Base-by-base conservation (phyloP, 2,113 vertebrate species). In the Tautogolabrus adspersus region DNA sequence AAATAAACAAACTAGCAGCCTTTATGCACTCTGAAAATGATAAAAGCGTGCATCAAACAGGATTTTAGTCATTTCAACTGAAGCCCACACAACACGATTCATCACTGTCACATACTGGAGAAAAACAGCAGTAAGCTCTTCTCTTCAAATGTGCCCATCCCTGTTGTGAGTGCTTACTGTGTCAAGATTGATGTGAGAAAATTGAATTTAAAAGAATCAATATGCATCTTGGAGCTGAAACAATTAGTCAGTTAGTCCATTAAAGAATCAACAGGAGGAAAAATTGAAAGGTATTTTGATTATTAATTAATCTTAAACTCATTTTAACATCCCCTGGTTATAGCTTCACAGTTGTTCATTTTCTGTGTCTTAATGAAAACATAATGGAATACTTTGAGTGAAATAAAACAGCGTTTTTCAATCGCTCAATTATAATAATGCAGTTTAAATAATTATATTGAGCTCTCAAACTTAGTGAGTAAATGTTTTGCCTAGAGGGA, bases 191-290 rank as follows among this genome's bases (percentile, higher is more conserved):
- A 71, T 22, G 42, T 12, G 44, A 22, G 68, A 63, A 66, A 55
- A 44, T 30, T 18, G 34, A 46, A 77, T 69, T 26, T 19, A 23
- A 56, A 49, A 58, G 47, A 79, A 84, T 72, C 38, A 38, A 52
- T 55, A 26, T 15, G 52, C 51, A 40, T 44, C 26, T 47, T 15
- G 19, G 57, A 55, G 47, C 15, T 13, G 2, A 63, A 52, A 23
- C 0, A 5, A 63, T 83, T 59, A 30, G 21, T 60, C 18, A 4
- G 9, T 60, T 34, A 21, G 59, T 60, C 61, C 3, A 26, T 70
- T 15, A 23, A 34, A 47, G 58, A 40, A 42, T 55, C 60, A 63
- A 60, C 59, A 63, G 54, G 10, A 69, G 65, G 23, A 26, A 7
- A 18, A 57, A 47, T 51, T 6, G 21, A 10, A 10, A n/a, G 10